These are phyloP conservation scores for Tetrax tetrax DNA, from an alignment of 2,113 vertebrate species.

Conservation along the genomic window DNA sequence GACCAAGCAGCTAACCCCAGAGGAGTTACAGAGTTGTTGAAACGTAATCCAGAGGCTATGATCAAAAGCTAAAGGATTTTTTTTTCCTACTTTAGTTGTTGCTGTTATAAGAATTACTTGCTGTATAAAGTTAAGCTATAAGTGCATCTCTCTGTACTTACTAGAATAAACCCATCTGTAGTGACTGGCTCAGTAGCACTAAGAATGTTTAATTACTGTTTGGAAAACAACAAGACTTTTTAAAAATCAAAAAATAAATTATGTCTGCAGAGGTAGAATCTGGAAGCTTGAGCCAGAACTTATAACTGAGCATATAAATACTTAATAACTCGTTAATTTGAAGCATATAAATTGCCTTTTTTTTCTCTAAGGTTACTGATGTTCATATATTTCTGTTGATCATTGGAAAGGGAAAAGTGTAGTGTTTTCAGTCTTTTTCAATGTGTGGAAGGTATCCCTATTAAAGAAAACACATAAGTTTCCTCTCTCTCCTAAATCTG, in stretches of 20 bases:
- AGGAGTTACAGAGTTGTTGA: neutral
- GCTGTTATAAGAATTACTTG: neutral
- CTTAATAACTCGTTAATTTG: neutral
- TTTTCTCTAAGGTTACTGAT: neutral
- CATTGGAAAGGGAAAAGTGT: neutral
- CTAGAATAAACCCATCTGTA: neutral
- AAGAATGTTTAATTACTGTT: neutral
- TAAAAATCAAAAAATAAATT: neutral
- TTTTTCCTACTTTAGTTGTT: neutral
- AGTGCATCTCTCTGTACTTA: neutral
- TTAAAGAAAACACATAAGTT: neutral
- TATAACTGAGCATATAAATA: neutral
- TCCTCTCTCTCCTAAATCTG: neutral
- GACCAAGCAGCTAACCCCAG: neutral
- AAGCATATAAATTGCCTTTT: neutral
- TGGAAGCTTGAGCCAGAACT: neutral
- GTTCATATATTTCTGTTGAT: neutral
- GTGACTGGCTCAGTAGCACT: neutral
- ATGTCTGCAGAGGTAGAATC: neutral
- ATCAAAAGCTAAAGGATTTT: neutral
- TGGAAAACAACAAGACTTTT: neutral
- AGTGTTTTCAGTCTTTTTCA: neutral
- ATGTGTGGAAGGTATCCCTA: neutral
- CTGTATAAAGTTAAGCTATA: neutral
- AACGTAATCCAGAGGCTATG: neutral